Conservation (phyloP, 2,797 vertebrate species). For the Hephaestus fuliginosus region DNA sequence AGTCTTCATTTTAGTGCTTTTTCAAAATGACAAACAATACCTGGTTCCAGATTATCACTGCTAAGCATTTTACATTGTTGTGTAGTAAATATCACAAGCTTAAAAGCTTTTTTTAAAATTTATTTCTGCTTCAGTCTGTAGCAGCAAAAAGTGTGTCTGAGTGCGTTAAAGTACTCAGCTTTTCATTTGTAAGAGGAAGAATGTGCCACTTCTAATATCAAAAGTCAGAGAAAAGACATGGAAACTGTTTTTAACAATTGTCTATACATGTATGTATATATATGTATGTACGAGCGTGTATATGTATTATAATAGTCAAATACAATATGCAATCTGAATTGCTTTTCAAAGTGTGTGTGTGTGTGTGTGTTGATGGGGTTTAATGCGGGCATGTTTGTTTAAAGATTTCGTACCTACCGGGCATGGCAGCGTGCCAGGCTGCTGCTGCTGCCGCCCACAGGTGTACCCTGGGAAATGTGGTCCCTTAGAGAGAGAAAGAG, state of each 20-base stretch:
- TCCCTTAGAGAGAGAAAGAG: slow-evolving; percentile 18
- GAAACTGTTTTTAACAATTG: background rate
- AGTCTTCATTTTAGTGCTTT: background rate
- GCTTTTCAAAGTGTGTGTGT: background rate
- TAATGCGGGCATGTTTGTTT: slow-evolving; percentile 20
- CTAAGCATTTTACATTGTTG: background rate
- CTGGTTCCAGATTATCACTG: no score
- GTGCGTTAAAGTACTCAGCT: background rate
- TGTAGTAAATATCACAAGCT: background rate
- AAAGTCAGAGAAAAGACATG: background rate
- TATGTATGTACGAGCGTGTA: no score
- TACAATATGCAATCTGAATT: no score
- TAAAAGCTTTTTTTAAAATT: no score
- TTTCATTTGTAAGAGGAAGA: background rate
- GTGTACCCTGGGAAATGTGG: slow-evolving; percentile 65
- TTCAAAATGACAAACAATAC: background rate
- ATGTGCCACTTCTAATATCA: background rate
- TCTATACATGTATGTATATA: no score
- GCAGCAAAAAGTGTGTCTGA: no score
- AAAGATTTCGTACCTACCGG: slow-evolving; percentile 16
- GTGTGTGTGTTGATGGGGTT: background rate
- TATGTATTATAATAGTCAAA: no score
- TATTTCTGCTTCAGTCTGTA: background rate
- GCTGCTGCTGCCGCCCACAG: slow-evolving; percentile 1
- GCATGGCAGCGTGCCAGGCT: slow-evolving; percentile 9